phyloP scores from a whole-genome alignment of 2,797 vertebrate genomes.

The Phrynocephalus forsythii region DNA sequence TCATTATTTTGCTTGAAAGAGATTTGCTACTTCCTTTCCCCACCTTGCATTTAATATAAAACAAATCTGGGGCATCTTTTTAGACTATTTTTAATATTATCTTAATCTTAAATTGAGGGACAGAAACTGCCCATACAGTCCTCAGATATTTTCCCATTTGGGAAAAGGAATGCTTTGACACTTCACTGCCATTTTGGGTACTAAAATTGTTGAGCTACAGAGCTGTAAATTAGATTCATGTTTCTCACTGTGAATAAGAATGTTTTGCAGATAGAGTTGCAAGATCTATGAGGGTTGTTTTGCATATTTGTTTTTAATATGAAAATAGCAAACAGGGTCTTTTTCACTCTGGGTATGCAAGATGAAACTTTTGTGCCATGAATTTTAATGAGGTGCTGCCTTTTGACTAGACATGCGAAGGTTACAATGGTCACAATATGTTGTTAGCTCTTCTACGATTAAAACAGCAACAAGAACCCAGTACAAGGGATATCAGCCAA shows the following conservation, averaged over 20 bases:
- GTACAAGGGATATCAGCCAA: neutral
- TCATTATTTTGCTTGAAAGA: neutral
- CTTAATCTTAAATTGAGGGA: neutral
- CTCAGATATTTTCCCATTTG: neutral
- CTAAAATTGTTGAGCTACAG: neutral
- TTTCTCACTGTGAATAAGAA: neutral
- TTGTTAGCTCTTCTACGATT: neutral
- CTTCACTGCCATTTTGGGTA: neutral
- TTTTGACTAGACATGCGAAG: neutral
- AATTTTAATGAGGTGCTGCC: too few species aligned
- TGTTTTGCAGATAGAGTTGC: neutral
- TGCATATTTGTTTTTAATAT: neutral
- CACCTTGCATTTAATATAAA: neutral
- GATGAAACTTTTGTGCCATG: neutral
- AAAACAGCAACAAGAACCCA: neutral
- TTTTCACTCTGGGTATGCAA: neutral
- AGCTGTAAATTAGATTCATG: neutral
- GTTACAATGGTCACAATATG: neutral
- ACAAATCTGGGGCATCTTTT: neutral
- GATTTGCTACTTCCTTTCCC: neutral
- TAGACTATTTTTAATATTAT: neutral
- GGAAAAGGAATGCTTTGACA: neutral
- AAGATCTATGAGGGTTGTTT: neutral
- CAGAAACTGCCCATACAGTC: neutral
- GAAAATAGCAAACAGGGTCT: neutral